These are phyloP conservation scores for Lethrus apterus DNA, from an alignment of 1,140 invertebrate species.

Conservation along the genomic window DNA sequence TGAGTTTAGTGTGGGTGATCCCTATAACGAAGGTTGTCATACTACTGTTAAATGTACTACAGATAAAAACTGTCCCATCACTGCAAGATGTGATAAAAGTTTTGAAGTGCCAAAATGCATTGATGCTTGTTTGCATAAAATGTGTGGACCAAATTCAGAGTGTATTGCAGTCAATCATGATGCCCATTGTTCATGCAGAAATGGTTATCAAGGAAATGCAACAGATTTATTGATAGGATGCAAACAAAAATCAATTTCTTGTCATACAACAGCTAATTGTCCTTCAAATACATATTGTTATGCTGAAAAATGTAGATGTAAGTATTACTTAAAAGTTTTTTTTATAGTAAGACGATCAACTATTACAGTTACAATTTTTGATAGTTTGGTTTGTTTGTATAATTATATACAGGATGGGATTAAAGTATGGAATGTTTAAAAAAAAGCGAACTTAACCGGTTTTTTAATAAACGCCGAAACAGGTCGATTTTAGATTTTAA, in stretches of 20 bases:
- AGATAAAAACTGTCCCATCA: constrained; percentile 68
- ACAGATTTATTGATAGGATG: constrained; percentile 64
- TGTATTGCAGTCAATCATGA: constrained; percentile 65
- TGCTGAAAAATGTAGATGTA: constrained; percentile 71
- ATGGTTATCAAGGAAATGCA: constrained; percentile 70
- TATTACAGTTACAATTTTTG: too few species aligned
- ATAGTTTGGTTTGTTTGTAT: too few species aligned
- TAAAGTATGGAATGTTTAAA: too few species aligned
- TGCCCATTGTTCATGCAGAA: constrained; percentile 67
- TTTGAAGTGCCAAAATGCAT: constrained; percentile 35
- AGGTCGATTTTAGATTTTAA: too few species aligned
- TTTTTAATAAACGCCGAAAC: too few species aligned
- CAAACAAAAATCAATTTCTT: constrained; percentile 63
- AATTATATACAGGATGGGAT: too few species aligned
- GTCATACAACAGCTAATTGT: constrained; percentile 64
- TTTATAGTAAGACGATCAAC: too few species aligned
- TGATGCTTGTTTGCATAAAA: constrained; percentile 63
- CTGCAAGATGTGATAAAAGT: constrained; percentile 57
- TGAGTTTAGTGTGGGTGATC: constrained; percentile 68
- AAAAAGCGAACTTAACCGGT: too few species aligned
- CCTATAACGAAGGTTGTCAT: constrained; percentile 71
- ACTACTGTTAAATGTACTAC: constrained; percentile 67
- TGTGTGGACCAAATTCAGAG: constrained; percentile 77
- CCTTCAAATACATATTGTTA: constrained; percentile 73
- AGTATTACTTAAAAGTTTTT: constrained; percentile 36